These are phyloP conservation scores for Eilema griseolum DNA, from an alignment of 2,888 invertebrate genomes.

Conservation along the genomic window DNA sequence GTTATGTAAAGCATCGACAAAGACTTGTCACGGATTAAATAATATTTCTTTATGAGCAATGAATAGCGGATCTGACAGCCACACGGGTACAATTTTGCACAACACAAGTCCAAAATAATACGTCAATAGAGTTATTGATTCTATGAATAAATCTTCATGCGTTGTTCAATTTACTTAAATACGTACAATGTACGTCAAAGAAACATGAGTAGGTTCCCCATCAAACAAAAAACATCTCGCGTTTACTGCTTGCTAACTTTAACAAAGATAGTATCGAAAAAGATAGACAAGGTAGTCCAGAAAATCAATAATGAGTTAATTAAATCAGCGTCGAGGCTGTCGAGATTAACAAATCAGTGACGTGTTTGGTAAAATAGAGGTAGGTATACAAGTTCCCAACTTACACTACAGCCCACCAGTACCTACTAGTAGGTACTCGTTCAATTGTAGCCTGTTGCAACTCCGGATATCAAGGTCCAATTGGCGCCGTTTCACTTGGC, in stretches of 20 bases:
- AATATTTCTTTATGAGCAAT: background rate
- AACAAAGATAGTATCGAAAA: too few species aligned
- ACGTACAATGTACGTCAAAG: background rate
- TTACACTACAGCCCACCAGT: conserved; percentile 46
- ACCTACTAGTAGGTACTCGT: conserved; percentile 20
- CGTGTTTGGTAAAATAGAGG: background rate
- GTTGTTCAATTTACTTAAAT: background rate
- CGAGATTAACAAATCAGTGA: background rate
- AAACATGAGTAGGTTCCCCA: background rate
- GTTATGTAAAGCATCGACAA: background rate
- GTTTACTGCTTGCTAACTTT: too few species aligned
- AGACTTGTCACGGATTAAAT: background rate
- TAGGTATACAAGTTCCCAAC: conserved; percentile 46
- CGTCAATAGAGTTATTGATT: background rate
- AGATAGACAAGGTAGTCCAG: background rate
- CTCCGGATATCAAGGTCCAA: conserved; percentile 85
- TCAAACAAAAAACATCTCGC: too few species aligned
- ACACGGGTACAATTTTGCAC: background rate
- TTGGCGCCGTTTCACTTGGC: conserved; percentile 80
- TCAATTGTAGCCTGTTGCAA: conserved; percentile 69
- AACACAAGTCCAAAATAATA: background rate
- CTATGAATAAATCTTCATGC: background rate
- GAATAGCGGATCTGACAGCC: background rate
- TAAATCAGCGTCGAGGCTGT: background rate
- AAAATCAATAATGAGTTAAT: background rate